Evolutionary conservation across 2,113 vertebrate species (phyloP).

Genomic region (Orthonyx spaldingii): DNA sequence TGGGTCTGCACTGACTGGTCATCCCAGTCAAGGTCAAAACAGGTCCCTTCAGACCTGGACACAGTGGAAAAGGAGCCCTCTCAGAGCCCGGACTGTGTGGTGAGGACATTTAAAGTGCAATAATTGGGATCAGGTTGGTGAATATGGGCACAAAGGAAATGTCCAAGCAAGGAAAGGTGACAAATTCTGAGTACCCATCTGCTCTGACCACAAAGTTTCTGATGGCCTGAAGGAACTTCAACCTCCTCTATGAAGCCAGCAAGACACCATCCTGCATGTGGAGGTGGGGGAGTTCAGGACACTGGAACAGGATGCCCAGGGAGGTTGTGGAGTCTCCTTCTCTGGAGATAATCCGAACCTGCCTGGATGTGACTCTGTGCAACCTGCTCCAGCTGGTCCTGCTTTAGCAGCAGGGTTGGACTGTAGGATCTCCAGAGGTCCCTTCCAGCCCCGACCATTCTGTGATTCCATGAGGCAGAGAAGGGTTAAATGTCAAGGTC

Average conservation of each 20-base stretch:
- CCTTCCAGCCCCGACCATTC: background rate
- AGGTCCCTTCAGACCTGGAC: background rate
- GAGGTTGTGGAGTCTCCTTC: background rate
- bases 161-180: background rate
- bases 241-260: background rate
- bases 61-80: background rate
- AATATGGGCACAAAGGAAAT: background rate
- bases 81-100: background rate
- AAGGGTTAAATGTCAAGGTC: background rate
- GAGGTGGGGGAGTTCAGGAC: background rate
- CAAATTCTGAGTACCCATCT: background rate
- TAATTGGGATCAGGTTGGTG: rapidly evolving
- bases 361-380: background rate
- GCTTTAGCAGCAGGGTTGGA: background rate
- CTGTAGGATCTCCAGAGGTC: background rate
- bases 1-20: background rate
- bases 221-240: background rate
- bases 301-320: background rate
- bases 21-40: background rate
- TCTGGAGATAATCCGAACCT: background rate
- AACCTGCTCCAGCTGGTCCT: background rate
- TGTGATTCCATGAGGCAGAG: background rate
- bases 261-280: background rate
- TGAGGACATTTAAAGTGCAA: background rate
- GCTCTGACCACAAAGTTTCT: background rate